Evolutionary conservation across 1,140 invertebrate genomes (phyloP), one percentile per base, ranked within the genome.

Genomic region (Maconellicoccus hirsutus): DNA sequence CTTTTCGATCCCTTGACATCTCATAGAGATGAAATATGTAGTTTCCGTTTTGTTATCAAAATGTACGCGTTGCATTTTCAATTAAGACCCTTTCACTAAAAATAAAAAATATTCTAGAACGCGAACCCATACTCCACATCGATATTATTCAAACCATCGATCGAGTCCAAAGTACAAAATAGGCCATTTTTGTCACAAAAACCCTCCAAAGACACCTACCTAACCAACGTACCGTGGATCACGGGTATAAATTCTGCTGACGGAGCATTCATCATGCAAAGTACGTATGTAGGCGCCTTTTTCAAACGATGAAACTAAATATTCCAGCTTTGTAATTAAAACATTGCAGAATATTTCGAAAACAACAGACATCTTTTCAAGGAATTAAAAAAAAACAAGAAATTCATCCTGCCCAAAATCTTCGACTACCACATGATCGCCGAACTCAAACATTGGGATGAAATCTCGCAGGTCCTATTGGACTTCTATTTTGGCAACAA

Each of bases 231-330:
- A 22, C 69, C 69, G 7, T 70, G 69, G 69, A 33, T 70, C 14
- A 33, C 29, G 12, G 69, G 69, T n/a, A n/a, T 70, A 25, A 70
- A 29, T 22, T 70, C 69, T 1, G 69, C 3, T 33, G 69, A 70
- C 29, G 69, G 69, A 38, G 26, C 19, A 3, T 19, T 69, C 33
- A 27, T 19, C 7, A 12, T 39, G 1, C 2, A 23, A 33, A 70
- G 33, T 33, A 6, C 4, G 12, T 33, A 6, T 8, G n/a, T 52
- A 14, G 6, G 3, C n/a, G n/a, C n/a, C n/a, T n/a, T 16, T 16
- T 6, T 8, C 3, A 52, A 16, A 52, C 16, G n/a, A 14, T 2
- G 29, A 33, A 52, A 16, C n/a, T 3, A 52, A 52, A 52, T 52
- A 16, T 14, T n/a, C n/a, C 21, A 16, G 25, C 19, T 4, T 6